phyloP scores from a whole-genome alignment of 2,888 invertebrate genomes.

The Phrixothrix hirtus region DNA sequence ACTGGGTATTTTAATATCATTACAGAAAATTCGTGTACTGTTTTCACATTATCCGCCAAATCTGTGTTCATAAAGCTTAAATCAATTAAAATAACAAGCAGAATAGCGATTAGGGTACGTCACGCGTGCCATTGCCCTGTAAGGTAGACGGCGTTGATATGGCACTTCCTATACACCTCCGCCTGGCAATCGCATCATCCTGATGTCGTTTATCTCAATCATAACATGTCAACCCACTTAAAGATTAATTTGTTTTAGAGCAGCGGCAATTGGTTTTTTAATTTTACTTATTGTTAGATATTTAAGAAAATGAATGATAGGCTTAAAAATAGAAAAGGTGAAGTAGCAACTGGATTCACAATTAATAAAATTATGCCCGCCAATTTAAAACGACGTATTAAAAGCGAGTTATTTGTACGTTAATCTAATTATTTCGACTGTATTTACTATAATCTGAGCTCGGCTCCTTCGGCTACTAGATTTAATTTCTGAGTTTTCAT shows the following conservation, averaged over 20 bases:
- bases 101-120: slow-evolving; percentile 15
- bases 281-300: too few relatives aligned
- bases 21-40: not conserved
- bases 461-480: slow-evolving; percentile 45
- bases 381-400: slow-evolving; percentile 55
- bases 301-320: too few relatives aligned
- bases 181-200: slow-evolving; percentile 48
- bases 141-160: slow-evolving; percentile 43
- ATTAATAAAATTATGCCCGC: slow-evolving; percentile 32
- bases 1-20: not conserved
- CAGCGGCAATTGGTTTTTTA: slow-evolving; percentile 34
- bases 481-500: slow-evolving; percentile 58
- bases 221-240: slow-evolving; percentile 40
- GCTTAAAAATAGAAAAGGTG: slow-evolving; percentile 18
- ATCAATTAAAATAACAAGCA: too few relatives aligned
- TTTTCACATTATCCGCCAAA: too few relatives aligned
- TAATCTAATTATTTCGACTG: slow-evolving; percentile 56
- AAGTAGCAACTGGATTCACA: slow-evolving; percentile 22
- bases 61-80: too few relatives aligned
- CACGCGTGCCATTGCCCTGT: slow-evolving; percentile 32
- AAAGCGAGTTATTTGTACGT: slow-evolving; percentile 54
- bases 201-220: slow-evolving; percentile 49
- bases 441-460: slow-evolving; percentile 52
- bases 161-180: slow-evolving; percentile 49
- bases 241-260: slow-evolving; percentile 41